A percentile compares a stretch with the other conserved stretches of the same genome.
Conservation (phyloP, 1,140 invertebrate genomes). For the Cryptotermes secundus region DNA sequence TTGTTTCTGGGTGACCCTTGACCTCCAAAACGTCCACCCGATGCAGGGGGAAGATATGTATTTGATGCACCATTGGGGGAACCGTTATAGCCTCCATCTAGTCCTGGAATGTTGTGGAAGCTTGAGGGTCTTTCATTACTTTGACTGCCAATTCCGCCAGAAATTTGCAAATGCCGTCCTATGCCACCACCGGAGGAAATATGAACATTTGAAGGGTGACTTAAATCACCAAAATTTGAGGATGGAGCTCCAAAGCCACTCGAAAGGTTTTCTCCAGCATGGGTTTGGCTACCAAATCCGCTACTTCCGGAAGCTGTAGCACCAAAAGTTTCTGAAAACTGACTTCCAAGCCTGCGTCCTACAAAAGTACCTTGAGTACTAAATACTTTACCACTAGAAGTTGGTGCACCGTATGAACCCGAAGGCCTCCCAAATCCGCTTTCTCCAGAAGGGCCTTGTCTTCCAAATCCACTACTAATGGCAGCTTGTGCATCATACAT, state of each 20-base stretch:
- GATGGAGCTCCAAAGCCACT: not conserved
- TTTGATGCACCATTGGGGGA: conserved; percentile 40
- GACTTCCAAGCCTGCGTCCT: no score
- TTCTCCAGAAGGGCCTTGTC: not conserved
- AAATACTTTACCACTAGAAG: no score
- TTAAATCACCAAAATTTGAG: not conserved
- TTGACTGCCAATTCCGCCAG: not conserved
- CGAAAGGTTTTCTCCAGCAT: not conserved
- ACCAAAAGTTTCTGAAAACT: no score
- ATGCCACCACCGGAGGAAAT: not conserved
- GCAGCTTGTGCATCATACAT: not conserved
- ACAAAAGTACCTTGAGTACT: no score
- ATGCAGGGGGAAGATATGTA: not conserved
- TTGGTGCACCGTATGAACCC: no score
- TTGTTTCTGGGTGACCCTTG: not conserved
- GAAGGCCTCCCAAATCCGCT: no score
- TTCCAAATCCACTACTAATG: not conserved
- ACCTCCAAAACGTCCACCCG: not conserved
- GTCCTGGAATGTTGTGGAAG: not conserved
- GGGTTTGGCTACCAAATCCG: no score
- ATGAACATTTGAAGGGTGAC: not conserved
- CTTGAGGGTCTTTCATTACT: not conserved
- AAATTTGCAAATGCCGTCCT: not conserved
- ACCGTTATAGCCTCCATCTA: conserved; percentile 46
- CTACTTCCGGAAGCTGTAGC: no score